Conservation (phyloP, 2,888 invertebrate genomes). For the Sinodicranocentrus sp. region DNA sequence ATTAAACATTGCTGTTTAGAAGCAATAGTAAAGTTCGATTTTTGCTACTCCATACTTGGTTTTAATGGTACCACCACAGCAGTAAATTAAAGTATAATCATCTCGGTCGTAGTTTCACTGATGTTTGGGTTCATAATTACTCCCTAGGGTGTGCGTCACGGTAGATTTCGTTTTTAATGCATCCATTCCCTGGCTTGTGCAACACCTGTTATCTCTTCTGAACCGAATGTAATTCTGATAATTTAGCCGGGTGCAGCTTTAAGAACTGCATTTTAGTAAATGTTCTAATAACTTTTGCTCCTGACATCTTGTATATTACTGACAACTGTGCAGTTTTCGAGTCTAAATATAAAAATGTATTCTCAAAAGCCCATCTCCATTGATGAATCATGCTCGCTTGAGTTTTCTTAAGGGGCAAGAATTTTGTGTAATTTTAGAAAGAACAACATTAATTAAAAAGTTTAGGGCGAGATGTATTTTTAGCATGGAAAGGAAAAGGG, state of each 20-base stretch:
- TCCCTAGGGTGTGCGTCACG: slow-evolving; percentile 19
- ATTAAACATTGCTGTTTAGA: background rate
- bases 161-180: slow-evolving; percentile 39
- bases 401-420: background rate
- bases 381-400: background rate
- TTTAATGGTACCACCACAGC: background rate
- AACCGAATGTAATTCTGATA: background rate
- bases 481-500: background rate
- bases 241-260: background rate
- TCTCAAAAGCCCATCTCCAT: background rate
- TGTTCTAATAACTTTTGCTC: background rate
- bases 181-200: slow-evolving; percentile 3
- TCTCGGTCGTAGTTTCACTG: background rate
- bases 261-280: background rate
- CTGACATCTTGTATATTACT: background rate
- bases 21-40: background rate
- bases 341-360: background rate
- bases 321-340: background rate
- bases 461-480: background rate
- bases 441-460: too few species aligned
- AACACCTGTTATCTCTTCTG: slow-evolving; percentile 23
- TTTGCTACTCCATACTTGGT: background rate
- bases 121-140: slow-evolving; percentile 10
- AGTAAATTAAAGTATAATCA: background rate
- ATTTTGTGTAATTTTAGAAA: background rate